Conservation (phyloP, 2,888 invertebrate genomes). For the Doris montereyensis region DNA sequence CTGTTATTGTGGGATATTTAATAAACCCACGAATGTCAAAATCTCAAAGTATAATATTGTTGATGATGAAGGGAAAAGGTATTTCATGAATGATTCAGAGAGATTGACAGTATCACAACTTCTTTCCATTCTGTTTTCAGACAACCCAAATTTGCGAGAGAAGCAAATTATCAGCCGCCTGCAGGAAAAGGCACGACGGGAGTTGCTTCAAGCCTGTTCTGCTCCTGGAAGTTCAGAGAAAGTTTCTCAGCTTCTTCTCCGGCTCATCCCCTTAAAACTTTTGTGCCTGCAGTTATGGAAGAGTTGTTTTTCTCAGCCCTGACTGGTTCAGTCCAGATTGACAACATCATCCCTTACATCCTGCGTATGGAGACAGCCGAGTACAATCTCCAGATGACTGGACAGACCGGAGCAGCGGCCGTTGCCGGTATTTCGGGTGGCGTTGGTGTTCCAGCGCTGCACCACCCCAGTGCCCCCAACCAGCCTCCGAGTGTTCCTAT, state of each 20-base stretch:
- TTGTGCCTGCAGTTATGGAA: conserved; percentile 88
- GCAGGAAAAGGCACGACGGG: conserved; percentile 79
- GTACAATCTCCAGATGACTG: conserved; percentile 69
- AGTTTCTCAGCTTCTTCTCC: conserved; percentile 87
- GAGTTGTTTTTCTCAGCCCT: conserved; percentile 94
- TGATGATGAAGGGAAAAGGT: too few species aligned
- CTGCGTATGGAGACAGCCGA: conserved; percentile 78
- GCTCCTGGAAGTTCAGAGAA: conserved; percentile 81
- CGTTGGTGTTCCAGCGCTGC: conserved; percentile 38
- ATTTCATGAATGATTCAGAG: too few species aligned
- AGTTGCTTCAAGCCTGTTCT: conserved; percentile 63
- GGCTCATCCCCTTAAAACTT: conserved; percentile 71
- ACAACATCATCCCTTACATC: conserved; percentile 93
- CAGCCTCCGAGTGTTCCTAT: conserved; percentile 34
- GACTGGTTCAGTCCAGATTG: conserved; percentile 93
- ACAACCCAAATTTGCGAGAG: conserved; percentile 75
- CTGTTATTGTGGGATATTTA: too few species aligned
- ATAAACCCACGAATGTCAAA: too few species aligned
- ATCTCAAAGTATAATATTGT: too few species aligned
- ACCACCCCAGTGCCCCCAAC: conserved; percentile 37
- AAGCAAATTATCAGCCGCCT: conserved; percentile 77
- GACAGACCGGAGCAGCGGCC: conserved; percentile 45
- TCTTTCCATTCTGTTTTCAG: conserved; percentile 61
- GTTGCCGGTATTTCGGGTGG: conserved; percentile 40
- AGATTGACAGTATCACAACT: too few species aligned